A percentile compares a stretch with the other conserved stretches of the same genome.
Conservation (phyloP, 2,113 vertebrate genomes). For the Lasiurus borealis region DNA sequence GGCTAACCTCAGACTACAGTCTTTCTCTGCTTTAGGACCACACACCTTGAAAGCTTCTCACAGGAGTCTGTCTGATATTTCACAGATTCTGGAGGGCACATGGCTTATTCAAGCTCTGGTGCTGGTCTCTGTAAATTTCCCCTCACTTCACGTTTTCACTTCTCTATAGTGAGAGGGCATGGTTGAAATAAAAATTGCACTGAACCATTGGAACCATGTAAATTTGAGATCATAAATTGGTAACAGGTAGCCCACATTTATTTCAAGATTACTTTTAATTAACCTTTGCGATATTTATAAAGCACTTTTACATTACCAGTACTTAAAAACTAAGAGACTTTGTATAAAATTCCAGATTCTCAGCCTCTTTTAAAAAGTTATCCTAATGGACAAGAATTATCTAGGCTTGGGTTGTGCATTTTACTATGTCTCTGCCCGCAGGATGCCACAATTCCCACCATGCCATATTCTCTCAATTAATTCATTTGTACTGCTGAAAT, state of each 20-base stretch:
- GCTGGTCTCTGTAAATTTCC: neutral
- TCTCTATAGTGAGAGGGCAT: neutral
- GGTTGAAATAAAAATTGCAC: neutral
- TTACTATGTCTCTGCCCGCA: neutral
- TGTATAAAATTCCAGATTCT: neutral
- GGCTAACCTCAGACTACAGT: neutral
- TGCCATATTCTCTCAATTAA: neutral
- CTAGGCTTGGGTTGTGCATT: neutral
- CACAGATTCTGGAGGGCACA: neutral
- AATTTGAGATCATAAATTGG: neutral
- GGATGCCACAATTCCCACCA: neutral
- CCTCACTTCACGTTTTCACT: neutral
- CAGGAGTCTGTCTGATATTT: neutral
- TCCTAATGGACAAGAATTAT: neutral
- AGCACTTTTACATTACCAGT: neutral
- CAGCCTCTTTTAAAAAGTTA: neutral
- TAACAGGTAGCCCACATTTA: neutral
- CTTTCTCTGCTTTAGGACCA: neutral
- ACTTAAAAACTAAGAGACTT: neutral
- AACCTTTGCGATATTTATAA: neutral
- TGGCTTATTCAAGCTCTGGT: neutral
- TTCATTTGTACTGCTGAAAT: neutral
- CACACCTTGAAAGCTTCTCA: neutral
- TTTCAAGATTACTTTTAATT: slow-evolving; percentile 26
- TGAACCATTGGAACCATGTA: neutral